Conservation (phyloP, 2,797 vertebrate species). For the Hyperoplus lanceolatus region DNA sequence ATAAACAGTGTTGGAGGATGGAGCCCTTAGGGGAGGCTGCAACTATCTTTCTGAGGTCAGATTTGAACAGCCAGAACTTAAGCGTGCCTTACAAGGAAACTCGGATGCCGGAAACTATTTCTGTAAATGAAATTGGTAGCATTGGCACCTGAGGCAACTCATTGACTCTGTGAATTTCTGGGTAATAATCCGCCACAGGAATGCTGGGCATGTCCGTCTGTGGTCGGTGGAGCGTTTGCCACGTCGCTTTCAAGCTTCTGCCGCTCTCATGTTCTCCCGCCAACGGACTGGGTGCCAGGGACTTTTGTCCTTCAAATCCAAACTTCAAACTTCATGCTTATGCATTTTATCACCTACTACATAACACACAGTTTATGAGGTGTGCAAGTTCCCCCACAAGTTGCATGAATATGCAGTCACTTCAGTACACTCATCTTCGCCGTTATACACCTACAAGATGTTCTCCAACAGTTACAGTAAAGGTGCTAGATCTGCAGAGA, state of each 20-base stretch:
- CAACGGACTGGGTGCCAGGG: slow-evolving; percentile 42
- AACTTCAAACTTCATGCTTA: slow-evolving; percentile 16
- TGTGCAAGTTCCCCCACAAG: background rate
- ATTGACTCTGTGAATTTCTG: slow-evolving; percentile 68
- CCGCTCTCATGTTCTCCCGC: slow-evolving; percentile 55
- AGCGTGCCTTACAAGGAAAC: slow-evolving; percentile 1
- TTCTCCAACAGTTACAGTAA: background rate
- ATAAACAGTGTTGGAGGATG: slow-evolving; percentile 16
- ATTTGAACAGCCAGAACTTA: background rate
- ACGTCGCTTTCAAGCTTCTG: slow-evolving; percentile 63
- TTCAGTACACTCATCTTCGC: slow-evolving; percentile 15
- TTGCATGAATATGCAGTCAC: background rate
- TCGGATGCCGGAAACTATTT: slow-evolving; percentile 25
- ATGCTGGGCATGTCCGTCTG: slow-evolving; percentile 80
- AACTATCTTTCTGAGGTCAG: background rate
- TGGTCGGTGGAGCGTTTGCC: slow-evolving; percentile 60
- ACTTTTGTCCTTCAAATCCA: slow-evolving; percentile 44
- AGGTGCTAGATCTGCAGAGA: slow-evolving; percentile 4
- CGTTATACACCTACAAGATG: background rate
- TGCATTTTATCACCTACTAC: slow-evolving; percentile 18
- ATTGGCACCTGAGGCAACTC: slow-evolving; percentile 70
- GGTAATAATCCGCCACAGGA: slow-evolving; percentile 84
- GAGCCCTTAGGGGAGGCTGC: slow-evolving; percentile 6
- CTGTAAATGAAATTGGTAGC: slow-evolving; percentile 30
- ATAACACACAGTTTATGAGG: slow-evolving; percentile 41